A percentile compares a stretch with the other conserved stretches of the same genome.
These are phyloP conservation scores for Drosophila sucinea DNA, from an alignment of 1,140 invertebrate species.

Conservation along the genomic window DNA sequence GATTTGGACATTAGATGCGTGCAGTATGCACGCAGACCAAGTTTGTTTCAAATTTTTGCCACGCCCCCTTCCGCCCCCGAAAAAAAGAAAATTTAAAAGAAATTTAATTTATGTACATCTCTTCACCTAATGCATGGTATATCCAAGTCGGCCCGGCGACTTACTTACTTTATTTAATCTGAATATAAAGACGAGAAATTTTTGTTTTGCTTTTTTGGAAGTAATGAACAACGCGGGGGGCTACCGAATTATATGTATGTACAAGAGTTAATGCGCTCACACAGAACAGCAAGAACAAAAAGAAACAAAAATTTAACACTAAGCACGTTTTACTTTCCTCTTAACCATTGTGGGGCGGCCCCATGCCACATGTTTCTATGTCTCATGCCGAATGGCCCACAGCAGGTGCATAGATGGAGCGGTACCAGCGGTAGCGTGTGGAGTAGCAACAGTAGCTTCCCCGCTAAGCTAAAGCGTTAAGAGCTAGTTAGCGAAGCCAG, in stretches of 20 bases:
- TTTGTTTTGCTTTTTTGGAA: conserved; percentile 1
- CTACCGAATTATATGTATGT: conserved; percentile 24
- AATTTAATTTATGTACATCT: too few relatives aligned
- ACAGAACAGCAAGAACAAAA: conserved; percentile 23
- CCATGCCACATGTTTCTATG: not conserved
- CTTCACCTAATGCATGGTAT: too few relatives aligned
- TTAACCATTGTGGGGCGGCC: not conserved
- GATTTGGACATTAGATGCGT: too few relatives aligned
- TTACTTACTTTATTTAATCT: conserved; percentile 36
- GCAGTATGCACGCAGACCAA: too few relatives aligned
- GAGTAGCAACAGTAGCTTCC: conserved; percentile 6
- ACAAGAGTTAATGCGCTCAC: conserved; percentile 53
- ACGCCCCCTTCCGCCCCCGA: too few relatives aligned
- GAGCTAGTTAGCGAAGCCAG: conserved; percentile 61
- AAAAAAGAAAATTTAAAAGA: too few relatives aligned
- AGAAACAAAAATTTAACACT: conserved; percentile 42
- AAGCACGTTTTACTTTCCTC: conserved; percentile 57
- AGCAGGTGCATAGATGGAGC: conserved; percentile 40
- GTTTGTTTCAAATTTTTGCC: too few relatives aligned
- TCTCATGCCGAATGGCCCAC: conserved; percentile 41
- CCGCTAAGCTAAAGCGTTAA: conserved; percentile 45
- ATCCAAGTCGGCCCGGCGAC: too few relatives aligned
- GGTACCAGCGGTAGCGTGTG: not conserved
- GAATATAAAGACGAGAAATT: conserved; percentile 52
- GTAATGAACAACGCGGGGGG: conserved; percentile 49